A percentile compares a stretch with the other conserved stretches of the same genome.
These are phyloP conservation scores for Eupithecia insigniata DNA, from an alignment of 2,888 invertebrate genomes.

Conservation along the genomic window DNA sequence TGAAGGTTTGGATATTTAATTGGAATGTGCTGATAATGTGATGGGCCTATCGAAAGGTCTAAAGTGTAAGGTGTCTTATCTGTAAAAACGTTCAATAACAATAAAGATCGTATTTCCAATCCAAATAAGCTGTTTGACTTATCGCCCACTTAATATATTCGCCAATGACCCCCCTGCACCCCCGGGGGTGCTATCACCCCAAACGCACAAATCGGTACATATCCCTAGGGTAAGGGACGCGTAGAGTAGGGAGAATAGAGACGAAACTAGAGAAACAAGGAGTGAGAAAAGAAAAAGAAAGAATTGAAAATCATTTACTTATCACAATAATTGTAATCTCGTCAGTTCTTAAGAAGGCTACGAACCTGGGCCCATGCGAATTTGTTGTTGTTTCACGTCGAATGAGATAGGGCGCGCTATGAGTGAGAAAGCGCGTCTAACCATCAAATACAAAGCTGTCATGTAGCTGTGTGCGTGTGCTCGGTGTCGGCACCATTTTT, in stretches of 20 bases:
- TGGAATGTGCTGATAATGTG: too few species aligned
- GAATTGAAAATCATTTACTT: neutral
- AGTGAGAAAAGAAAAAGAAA: neutral
- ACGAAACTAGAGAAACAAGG: neutral
- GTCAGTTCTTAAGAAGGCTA: too few species aligned
- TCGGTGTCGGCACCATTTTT: too few species aligned
- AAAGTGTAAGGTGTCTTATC: neutral
- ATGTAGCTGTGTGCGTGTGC: too few species aligned
- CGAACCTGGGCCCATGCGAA: too few species aligned
- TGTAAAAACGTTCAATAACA: constrained; percentile 8
- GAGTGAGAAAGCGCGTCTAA: too few species aligned
- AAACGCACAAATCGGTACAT: constrained; percentile 32
- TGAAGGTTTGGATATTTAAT: neutral
- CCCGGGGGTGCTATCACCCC: constrained; percentile 21
- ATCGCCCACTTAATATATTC: constrained; percentile 38
- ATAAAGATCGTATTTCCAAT: constrained; percentile 28
- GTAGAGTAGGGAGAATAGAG: neutral
- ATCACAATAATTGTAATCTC: too few species aligned
- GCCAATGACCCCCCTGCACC: constrained; percentile 24
- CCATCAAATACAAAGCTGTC: too few species aligned
- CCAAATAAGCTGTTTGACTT: constrained; percentile 30
- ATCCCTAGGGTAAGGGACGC: constrained; percentile 25
- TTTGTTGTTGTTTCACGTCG: too few species aligned
- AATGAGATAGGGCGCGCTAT: too few species aligned
- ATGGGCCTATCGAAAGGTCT: neutral